A percentile compares a stretch with the other conserved stretches of the same genome.
Evolutionary conservation across 2,113 vertebrate genomes (phyloP).

Genomic region (Sinocyclocheilus anophthalmus): DNA sequence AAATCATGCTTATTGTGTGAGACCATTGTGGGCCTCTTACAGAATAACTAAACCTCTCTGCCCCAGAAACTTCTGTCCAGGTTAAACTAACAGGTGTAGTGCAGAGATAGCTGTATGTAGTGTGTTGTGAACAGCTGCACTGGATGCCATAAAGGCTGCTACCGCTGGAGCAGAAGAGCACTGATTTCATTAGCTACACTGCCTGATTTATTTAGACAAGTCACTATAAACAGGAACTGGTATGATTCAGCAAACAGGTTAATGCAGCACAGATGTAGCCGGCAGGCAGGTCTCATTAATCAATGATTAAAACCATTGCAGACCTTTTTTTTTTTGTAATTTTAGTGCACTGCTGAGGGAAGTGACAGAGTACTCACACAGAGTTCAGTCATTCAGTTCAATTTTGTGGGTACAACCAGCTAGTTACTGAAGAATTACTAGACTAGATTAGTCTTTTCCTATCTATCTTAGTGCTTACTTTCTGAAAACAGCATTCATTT

Average conservation of each 20-base stretch:
- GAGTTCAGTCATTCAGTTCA: background rate
- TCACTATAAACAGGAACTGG: conserved; percentile 77
- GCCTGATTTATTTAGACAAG: conserved; percentile 69
- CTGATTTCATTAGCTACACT: conserved; percentile 57
- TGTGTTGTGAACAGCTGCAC: conserved; percentile 29
- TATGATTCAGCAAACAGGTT: conserved; percentile 81
- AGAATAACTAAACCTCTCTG: conserved; percentile 2
- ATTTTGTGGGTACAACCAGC: background rate
- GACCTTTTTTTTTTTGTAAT: conserved; percentile 45
- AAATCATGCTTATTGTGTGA: background rate
- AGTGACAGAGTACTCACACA: conserved; percentile 34
- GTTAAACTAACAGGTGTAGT: conserved; percentile 39
- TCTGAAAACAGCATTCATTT: too few species aligned
- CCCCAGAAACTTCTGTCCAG: background rate
- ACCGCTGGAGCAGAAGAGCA: conserved; percentile 14
- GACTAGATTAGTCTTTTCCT: background rate
- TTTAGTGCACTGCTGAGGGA: conserved; percentile 28
- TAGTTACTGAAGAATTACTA: background rate
- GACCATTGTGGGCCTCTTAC: background rate
- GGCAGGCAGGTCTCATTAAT: conserved; percentile 85
- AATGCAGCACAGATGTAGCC: conserved; percentile 84
- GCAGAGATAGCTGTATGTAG: background rate
- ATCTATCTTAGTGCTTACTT: background rate
- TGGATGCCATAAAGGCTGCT: conserved; percentile 44
- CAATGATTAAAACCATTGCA: conserved; percentile 84